Base-by-base conservation (phyloP, 2,113 vertebrate genomes). In the Elaphurus davidianus region DNA sequence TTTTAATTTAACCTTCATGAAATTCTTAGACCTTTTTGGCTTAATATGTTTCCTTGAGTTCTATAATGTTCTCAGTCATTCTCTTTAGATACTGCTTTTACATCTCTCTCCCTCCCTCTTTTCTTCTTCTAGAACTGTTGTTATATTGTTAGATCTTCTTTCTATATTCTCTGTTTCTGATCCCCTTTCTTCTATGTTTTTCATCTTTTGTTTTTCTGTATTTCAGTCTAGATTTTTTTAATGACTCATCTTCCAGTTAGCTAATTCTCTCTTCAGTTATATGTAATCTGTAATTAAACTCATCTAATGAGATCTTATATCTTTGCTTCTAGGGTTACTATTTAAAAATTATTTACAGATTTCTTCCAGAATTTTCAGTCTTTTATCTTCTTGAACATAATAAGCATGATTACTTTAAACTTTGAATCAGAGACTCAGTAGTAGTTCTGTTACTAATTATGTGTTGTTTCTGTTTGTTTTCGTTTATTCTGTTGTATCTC, bases 401-500 rank as follows among this genome's bases (percentile, higher is more conserved):
- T 94, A 90, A 91, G n/a, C 52, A 60, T 96, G 78, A 87, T 87
- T 88, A 87, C 50, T 95, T 92, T 64, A 52, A 93, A 82, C n/a
- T 90, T 83, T 93, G 52, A 92, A n/a, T 82, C 27, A 55, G 28
- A 90, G 33, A 62, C 5, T 45, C 55, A 90, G 27, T 88, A 89
- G 67, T 90, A 89, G 50, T 86, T 91, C 14, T 55, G 2, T 93
- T 96, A 64, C 25, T 57, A 9, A 40, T 91, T 96, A 76, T 27
- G 3, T 96, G n/a, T 87, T 93, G n/a, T 76, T 87, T 95, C 54
- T 76, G 13, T 14, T 91, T 27, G 5, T 91, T 76, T 90, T 52
- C 33, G 60, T 67, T 92, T 91, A 59, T 67, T 7, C 81, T 81
- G 19, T 90, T 47, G 71, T 67, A 74, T 36, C 25, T 57, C 36